Conservation (phyloP, 2,113 vertebrate genomes). For the Theristicus caerulescens region DNA sequence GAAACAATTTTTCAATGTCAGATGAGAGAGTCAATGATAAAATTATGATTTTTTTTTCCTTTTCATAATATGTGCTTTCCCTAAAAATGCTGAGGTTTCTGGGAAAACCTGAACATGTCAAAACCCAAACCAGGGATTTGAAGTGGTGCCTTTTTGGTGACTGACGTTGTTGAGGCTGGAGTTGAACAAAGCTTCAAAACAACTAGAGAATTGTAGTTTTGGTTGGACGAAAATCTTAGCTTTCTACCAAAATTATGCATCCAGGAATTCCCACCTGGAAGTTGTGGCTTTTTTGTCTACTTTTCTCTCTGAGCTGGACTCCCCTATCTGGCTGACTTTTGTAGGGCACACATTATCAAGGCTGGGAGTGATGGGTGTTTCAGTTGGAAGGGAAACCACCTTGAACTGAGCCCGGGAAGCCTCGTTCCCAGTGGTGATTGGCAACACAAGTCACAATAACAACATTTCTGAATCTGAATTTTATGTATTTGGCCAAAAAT, state of each 20-base stretch:
- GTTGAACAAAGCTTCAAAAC: neutral
- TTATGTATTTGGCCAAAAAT: neutral
- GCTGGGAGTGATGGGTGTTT: neutral
- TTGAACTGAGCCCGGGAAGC: neutral
- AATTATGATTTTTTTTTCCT: fast-evolving
- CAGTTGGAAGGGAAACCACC: neutral
- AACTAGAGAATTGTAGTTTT: neutral
- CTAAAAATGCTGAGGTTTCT: neutral
- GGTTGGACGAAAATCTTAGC: neutral
- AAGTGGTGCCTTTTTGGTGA: neutral
- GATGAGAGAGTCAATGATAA: neutral
- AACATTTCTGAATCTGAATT: neutral
- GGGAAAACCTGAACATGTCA: neutral
- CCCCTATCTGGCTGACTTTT: neutral
- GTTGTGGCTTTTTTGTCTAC: neutral
- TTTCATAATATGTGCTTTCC: neutral
- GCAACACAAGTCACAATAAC: neutral
- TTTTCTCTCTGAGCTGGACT: neutral
- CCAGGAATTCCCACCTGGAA: neutral
- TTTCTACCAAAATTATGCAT: neutral
- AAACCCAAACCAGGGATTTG: neutral
- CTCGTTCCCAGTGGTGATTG: neutral
- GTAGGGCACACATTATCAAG: neutral
- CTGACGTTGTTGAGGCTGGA: neutral
- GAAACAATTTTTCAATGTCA: neutral